Conservation (phyloP, 2,888 invertebrate species). For the Stenchaetothrips biformis region DNA sequence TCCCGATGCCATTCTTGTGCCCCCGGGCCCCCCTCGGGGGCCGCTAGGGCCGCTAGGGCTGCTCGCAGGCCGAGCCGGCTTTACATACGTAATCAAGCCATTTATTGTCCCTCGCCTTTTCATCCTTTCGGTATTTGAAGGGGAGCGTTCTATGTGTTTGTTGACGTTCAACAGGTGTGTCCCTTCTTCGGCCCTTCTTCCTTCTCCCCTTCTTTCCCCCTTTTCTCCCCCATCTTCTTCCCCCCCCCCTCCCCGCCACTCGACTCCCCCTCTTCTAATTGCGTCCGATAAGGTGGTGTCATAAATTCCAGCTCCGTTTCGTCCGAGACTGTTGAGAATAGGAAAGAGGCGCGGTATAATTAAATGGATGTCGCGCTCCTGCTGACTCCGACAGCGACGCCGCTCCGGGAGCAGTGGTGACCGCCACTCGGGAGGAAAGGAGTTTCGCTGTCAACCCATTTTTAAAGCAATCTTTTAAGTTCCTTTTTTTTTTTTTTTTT, state of each 20-base stretch:
- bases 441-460: too few species aligned
- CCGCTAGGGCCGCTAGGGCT: neutral
- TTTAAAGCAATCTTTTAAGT: too few species aligned
- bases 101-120: slow-evolving; percentile 5
- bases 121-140: slow-evolving; percentile 5
- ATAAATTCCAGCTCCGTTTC: too few species aligned
- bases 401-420: too few species aligned
- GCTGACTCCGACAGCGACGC: too few species aligned
- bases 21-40: neutral
- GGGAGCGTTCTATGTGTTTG: neutral
- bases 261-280: neutral
- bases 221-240: too few species aligned
- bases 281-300: neutral
- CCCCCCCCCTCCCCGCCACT: neutral
- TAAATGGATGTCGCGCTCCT: too few species aligned
- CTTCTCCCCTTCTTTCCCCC: too few species aligned
- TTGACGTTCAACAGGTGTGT: neutral
- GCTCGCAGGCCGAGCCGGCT: neutral
- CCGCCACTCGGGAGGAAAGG: too few species aligned
- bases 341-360: too few species aligned
- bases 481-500: too few species aligned
- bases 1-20: neutral
- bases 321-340: too few species aligned
- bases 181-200: neutral
- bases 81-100: slow-evolving; percentile 9